Evolutionary conservation across 2,888 invertebrate species (phyloP).

Genomic region (Helicoverpa assulta): DNA sequence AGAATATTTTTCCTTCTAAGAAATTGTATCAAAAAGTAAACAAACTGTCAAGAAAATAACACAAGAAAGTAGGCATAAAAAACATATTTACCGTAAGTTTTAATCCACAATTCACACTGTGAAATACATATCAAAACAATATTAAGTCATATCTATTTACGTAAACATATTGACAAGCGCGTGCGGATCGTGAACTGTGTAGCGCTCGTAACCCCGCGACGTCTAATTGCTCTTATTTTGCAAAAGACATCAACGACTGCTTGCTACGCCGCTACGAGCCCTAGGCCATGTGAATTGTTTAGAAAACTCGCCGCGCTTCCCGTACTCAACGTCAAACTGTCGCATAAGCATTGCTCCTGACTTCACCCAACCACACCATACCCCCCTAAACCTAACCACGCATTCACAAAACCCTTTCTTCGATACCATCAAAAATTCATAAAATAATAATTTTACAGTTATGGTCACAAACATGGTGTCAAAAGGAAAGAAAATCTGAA

Average conservation of each 20-base stretch:
- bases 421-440: slow-evolving; percentile 52
- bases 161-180: slow-evolving; percentile 29
- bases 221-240: slow-evolving; percentile 63
- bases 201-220: slow-evolving; percentile 49
- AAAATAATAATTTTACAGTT: slow-evolving; percentile 61
- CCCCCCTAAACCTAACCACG: slow-evolving; percentile 12
- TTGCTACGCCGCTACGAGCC: slow-evolving; percentile 65
- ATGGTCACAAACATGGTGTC: slow-evolving; percentile 74
- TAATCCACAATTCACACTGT: not conserved
- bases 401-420: slow-evolving; percentile 25
- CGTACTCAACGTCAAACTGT: slow-evolving; percentile 49
- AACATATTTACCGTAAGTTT: slow-evolving; percentile 1
- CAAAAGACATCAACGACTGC: slow-evolving; percentile 74
- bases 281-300: slow-evolving; percentile 61
- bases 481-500: slow-evolving; percentile 80
- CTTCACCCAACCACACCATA: slow-evolving; percentile 23
- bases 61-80: not conserved
- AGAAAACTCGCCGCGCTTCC: slow-evolving; percentile 50
- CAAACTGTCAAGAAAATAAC: not conserved
- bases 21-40: not conserved
- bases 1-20: slow-evolving; percentile 1
- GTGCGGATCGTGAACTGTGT: slow-evolving; percentile 43
- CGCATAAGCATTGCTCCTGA: slow-evolving; percentile 22
- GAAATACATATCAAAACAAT: slow-evolving; percentile 7
- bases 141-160: slow-evolving; percentile 11